Base-by-base conservation (phyloP, 2,797 vertebrate species). In the Trachops cirrhosus region DNA sequence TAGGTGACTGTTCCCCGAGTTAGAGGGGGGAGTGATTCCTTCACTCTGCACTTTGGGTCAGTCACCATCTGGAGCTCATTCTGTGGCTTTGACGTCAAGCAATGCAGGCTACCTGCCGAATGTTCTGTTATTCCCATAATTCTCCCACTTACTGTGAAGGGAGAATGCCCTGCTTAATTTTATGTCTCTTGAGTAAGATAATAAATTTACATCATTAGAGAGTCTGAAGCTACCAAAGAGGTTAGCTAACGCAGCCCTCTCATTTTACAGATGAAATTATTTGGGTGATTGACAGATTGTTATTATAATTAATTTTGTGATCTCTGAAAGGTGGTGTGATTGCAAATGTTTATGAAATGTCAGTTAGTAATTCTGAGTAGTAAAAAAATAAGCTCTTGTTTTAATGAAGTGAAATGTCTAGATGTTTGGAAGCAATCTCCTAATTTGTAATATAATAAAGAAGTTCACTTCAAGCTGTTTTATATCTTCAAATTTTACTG, bases 291-390 rank as follows among this genome's bases (percentile, higher is more conserved):
- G 92, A 84, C 87, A 94, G 78, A 54, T 85, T 92, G 37, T 87
- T 90, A 80, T 94, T 93, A 59, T 48, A 79, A 91, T 96, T 94
- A 92, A 90, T 93, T 96, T 85, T 86, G 70, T 96, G 78, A 41
- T 84, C 62, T 88, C 59, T 95, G 88, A 96, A 93, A 95, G 37
- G 48, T 95, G 71, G 12, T 79, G 24, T 92, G 77, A 86, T 89
- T 89, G 37, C 46, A 78, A 57, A 57, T 92, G 21, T 86, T 96
- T 96, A 92, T 88, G 84, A 96, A 95, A 88, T 26, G 71, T 89
- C 48, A 93, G 70, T 62, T 89, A 32, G 59, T 29, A 29, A 87
- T 94, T 95, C 73, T 95, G 39, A 46, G 4, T 48, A 57, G 59
- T 77, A 70, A 78, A 87, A 79, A 26, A 1, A 68, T 1, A 78